A percentile compares a stretch with the other conserved stretches of the same genome.
Conservation (phyloP, 2,113 vertebrate species). For the Mesocricetus auratus region DNA sequence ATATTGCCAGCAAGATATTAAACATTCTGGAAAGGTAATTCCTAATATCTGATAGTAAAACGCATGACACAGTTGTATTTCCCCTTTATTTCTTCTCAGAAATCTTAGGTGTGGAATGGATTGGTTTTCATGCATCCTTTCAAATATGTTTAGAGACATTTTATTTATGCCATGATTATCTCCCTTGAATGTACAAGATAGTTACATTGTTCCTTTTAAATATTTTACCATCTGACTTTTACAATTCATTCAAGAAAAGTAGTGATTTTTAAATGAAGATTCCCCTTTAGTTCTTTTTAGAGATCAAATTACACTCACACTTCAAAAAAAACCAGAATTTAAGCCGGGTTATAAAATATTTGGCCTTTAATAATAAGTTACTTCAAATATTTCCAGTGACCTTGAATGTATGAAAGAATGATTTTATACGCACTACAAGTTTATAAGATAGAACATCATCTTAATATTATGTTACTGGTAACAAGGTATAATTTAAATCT, state of each 20-base stretch:
- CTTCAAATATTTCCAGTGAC: neutral
- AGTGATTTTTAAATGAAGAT: neutral
- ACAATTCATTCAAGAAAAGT: neutral
- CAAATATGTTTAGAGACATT: constrained; percentile 20
- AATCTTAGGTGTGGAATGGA: neutral
- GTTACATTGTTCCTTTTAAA: neutral
- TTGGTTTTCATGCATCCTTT: constrained; percentile 32
- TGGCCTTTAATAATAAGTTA: neutral
- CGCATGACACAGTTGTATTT: neutral
- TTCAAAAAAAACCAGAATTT: too few species aligned
- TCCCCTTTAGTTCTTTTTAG: neutral
- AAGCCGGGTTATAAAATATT: neutral
- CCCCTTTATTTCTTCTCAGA: constrained; percentile 8
- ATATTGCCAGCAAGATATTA: constrained; percentile 94
- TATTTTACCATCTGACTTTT: constrained; percentile 15
- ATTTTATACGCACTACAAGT: neutral
- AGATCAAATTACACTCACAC: neutral
- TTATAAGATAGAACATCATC: neutral
- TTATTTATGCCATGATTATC: constrained; percentile 21
- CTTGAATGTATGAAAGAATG: neutral
- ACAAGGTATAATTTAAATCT: neutral
- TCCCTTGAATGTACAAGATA: neutral
- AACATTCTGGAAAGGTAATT: constrained; percentile 96
- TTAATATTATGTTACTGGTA: neutral
- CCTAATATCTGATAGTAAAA: constrained; percentile 43